Conservation (phyloP, 2,113 vertebrate species). For the Chaetodon trifascialis region DNA sequence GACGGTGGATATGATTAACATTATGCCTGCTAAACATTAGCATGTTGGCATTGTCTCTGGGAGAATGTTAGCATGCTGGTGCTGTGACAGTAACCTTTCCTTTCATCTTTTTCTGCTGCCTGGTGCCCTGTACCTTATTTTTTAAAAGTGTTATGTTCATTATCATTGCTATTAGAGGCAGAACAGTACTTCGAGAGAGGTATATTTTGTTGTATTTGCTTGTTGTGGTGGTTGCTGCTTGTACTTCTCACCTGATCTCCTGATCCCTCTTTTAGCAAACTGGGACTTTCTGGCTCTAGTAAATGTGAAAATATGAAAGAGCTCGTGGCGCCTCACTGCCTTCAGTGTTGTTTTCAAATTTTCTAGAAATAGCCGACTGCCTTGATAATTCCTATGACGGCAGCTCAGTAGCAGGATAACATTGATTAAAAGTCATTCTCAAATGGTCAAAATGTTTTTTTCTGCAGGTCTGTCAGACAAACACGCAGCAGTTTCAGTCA, state of each 20-base stretch:
- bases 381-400: neutral
- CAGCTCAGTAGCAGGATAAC: neutral
- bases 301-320: neutral
- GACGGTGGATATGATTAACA: too few species aligned
- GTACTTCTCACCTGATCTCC: neutral
- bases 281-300: neutral
- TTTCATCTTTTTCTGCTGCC: neutral
- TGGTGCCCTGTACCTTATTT: neutral
- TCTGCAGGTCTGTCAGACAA: conserved; percentile 17
- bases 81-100: too few species aligned
- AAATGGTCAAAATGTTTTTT: neutral
- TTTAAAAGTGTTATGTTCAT: neutral
- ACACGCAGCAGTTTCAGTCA: neutral
- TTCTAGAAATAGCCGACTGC: neutral
- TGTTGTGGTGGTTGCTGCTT: neutral
- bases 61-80: too few species aligned
- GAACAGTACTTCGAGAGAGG: neutral
- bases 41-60: too few species aligned
- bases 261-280: neutral
- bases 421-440: neutral
- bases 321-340: too few species aligned
- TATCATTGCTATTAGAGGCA: neutral
- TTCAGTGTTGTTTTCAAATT: neutral
- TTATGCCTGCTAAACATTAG: too few species aligned
- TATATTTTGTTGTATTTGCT: too few species aligned